phyloP scores from a whole-genome alignment of 2,797 vertebrate species.

The Gastrophryne carolinensis region DNA sequence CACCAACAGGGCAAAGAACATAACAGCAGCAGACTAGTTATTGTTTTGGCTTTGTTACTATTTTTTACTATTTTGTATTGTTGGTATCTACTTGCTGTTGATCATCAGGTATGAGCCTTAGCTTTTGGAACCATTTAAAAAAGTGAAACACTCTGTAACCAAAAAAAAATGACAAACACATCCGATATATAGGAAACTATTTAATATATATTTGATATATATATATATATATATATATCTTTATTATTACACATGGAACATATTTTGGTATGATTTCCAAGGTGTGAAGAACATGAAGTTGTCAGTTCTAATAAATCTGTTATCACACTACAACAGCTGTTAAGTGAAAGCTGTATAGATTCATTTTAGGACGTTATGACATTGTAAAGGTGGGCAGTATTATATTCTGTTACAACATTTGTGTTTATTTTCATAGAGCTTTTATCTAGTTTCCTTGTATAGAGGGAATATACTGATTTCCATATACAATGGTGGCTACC shows the following conservation, averaged over 20 bases:
- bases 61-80: no score
- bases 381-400: neutral
- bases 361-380: neutral
- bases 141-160: no score
- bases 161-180: no score
- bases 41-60: no score
- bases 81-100: no score
- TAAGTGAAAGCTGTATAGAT: slow-evolving; percentile 60
- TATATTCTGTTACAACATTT: neutral
- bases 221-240: neutral
- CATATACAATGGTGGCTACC: neutral
- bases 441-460: neutral
- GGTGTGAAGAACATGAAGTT: slow-evolving; percentile 64
- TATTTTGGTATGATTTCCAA: slow-evolving; percentile 61
- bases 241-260: slow-evolving; percentile 50
- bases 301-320: slow-evolving; percentile 67
- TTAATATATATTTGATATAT: no score
- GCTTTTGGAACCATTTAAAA: no score
- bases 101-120: no score
- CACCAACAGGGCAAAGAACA: no score
- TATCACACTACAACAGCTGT: slow-evolving; percentile 65
- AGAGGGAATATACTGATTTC: neutral
- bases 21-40: no score
- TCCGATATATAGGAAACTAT: no score
- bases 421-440: neutral